Evolutionary conservation across 1,140 invertebrate genomes (phyloP).

Genomic region (Meloidogyne hapla): DNA sequence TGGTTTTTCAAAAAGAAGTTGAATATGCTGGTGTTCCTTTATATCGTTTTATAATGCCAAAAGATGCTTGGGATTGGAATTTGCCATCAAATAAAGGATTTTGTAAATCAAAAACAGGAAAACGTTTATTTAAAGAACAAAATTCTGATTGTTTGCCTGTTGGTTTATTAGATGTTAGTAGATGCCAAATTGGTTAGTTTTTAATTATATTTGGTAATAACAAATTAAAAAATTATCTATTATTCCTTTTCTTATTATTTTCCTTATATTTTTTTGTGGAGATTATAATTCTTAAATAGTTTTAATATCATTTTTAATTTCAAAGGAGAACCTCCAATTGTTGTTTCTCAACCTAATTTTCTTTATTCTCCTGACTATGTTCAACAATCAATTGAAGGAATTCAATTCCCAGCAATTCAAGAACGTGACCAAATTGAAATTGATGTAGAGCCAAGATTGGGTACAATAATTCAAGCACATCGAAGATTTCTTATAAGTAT

Average conservation of each 20-base stretch:
- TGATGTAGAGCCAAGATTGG: conserved; percentile 49
- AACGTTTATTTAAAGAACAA: conserved; percentile 35
- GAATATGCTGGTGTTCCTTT: conserved; percentile 49
- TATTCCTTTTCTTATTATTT: no score
- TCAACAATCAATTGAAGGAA: conserved; percentile 43
- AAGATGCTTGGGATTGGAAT: conserved; percentile 28
- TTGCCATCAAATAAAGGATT: conserved; percentile 41
- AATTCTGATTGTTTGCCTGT: conserved; percentile 38
- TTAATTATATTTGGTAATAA: no score
- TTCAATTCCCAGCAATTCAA: conserved; percentile 41
- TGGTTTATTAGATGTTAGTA: conserved; percentile 52
- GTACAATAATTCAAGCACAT: conserved; percentile 42
- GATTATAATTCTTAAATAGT: no score
- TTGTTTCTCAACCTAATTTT: conserved; percentile 63
- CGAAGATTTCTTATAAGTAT: conserved; percentile 54
- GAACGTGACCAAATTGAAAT: conserved; percentile 62
- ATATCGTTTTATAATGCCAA: conserved; percentile 45
- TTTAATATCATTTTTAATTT: no score
- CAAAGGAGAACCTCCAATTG: conserved; percentile 56
- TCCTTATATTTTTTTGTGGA: no score
- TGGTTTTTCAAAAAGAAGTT: conserved; percentile 48
- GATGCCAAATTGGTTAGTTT: conserved; percentile 50
- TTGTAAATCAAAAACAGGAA: conserved; percentile 43
- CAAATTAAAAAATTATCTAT: no score
- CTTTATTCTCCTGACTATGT: conserved; percentile 51